phyloP scores from a whole-genome alignment of 2,797 vertebrate species.

The Zenarchopterus dispar region DNA sequence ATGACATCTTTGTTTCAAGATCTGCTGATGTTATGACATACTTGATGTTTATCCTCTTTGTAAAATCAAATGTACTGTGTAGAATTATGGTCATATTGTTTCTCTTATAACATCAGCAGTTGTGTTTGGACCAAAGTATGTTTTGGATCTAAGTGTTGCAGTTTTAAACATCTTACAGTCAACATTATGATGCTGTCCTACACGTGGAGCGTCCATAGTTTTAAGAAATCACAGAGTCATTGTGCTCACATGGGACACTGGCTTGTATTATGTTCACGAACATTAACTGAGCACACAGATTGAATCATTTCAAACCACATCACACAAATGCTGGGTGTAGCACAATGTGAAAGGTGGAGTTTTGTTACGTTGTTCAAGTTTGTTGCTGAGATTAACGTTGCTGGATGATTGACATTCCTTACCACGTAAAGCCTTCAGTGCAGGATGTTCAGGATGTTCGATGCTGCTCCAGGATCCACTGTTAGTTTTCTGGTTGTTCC shows the following conservation, averaged over 20 bases:
- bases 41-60: constrained; percentile 13
- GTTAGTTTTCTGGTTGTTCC: constrained; percentile 26
- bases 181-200: constrained; percentile 15
- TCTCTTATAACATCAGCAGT: background rate
- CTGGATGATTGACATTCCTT: constrained; percentile 56
- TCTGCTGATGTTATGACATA: constrained; percentile 25
- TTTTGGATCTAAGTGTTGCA: constrained; percentile 5
- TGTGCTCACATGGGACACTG: constrained; percentile 9
- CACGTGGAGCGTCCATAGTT: constrained; percentile 7
- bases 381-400: constrained; percentile 20
- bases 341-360: constrained; percentile 30
- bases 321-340: constrained; percentile 7
- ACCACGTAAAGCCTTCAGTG: constrained; percentile 32
- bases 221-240: constrained; percentile 5
- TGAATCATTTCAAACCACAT: constrained; percentile 27
- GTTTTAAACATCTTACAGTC: constrained; percentile 31
- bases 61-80: constrained; percentile 17
- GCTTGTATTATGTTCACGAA: constrained; percentile 17
- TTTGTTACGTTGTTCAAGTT: constrained; percentile 56
- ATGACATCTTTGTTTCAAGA: constrained; percentile 8
- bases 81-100: constrained; percentile 10
- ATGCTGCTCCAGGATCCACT: constrained; percentile 44
- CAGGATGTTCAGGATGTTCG: constrained; percentile 12
- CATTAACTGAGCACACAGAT: constrained; percentile 24
- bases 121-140: constrained; percentile 16